A percentile compares a stretch with the other conserved stretches of the same genome.
Evolutionary conservation across 1,140 invertebrate genomes (phyloP).

Genomic region (Bombus balteatus): DNA sequence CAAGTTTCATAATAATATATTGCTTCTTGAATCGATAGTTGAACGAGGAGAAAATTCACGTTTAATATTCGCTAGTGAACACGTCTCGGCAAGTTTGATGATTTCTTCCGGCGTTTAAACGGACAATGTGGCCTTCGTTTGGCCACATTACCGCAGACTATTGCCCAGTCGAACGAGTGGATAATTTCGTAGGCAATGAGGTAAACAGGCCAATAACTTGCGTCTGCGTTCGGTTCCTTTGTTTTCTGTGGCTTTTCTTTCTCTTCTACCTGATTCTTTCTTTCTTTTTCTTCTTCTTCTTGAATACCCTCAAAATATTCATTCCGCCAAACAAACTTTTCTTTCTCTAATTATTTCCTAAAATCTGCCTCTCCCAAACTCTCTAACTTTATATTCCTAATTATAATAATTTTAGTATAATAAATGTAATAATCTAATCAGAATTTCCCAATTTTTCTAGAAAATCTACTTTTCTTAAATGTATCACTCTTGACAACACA

Average conservation of each 20-base stretch:
- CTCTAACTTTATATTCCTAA: too few species aligned
- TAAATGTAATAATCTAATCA: too few species aligned
- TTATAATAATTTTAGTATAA: too few species aligned
- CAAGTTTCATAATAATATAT: too few species aligned
- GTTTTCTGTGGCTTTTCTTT: constrained; percentile 43
- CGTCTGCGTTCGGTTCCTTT: constrained; percentile 33
- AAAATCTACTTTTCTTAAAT: too few species aligned
- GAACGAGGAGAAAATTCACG: too few species aligned
- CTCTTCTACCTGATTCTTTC: background rate
- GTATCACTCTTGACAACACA: too few species aligned
- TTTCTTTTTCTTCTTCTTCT: too few species aligned
- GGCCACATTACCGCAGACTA: constrained; percentile 38
- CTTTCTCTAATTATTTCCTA: too few species aligned
- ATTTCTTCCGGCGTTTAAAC: constrained; percentile 53
- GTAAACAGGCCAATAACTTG: constrained; percentile 64
- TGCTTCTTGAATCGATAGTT: too few species aligned
- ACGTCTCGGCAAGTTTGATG: constrained; percentile 36
- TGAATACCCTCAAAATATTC: background rate
- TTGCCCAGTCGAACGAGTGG: constrained; percentile 46
- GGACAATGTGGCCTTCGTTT: constrained; percentile 25
- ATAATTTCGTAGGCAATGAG: constrained; percentile 61
- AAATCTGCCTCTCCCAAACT: too few species aligned
- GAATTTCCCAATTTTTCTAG: too few species aligned
- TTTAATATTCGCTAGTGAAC: background rate
- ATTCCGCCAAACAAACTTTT: background rate